phyloP scores from a whole-genome alignment of 2,113 vertebrate species.

The Sitta europaea region DNA sequence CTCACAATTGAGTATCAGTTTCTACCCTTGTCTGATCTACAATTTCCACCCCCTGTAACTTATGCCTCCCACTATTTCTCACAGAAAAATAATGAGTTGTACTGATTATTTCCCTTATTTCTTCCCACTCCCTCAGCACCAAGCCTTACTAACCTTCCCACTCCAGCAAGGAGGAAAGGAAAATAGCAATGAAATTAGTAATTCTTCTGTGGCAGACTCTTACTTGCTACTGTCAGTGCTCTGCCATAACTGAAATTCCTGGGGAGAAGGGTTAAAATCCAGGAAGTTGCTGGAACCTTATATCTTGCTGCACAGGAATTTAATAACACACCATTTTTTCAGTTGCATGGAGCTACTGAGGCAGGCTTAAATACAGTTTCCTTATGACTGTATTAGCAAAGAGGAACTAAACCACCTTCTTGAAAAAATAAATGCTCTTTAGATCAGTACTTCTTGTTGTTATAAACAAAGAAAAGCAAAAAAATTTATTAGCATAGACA shows the following conservation, averaged over 20 bases:
- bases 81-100: slow-evolving; percentile 30
- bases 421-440: neutral
- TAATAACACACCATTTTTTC: neutral
- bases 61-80: slow-evolving; percentile 46
- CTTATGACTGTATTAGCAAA: neutral
- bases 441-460: neutral
- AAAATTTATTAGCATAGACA: neutral
- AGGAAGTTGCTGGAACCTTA: neutral
- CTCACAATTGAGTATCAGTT: slow-evolving; percentile 20
- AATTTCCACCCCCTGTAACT: neutral
- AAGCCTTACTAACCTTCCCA: neutral
- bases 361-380: neutral
- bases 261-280: neutral
- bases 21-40: slow-evolving; percentile 22
- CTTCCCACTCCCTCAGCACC: slow-evolving; percentile 17
- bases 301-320: neutral
- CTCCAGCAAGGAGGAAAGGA: neutral
- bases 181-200: slow-evolving; percentile 4
- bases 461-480: neutral
- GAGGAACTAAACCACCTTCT: neutral
- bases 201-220: neutral
- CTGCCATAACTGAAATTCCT: neutral
- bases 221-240: neutral
- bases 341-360: neutral
- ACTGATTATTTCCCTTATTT: slow-evolving; percentile 39